These are phyloP conservation scores for Amphipoea oculea DNA, from an alignment of 2,888 invertebrate species.

Conservation along the genomic window DNA sequence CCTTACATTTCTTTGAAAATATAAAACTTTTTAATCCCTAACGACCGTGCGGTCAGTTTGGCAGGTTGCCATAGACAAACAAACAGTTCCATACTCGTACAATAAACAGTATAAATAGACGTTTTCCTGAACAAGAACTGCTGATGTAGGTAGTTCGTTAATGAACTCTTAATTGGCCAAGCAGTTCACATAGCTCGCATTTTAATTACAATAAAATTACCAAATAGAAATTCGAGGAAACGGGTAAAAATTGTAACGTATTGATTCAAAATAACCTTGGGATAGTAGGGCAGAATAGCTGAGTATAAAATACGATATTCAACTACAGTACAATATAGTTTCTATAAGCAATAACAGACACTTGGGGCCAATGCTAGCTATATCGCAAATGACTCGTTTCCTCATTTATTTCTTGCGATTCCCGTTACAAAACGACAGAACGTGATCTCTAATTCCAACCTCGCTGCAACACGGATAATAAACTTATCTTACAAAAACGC, in stretches of 20 bases:
- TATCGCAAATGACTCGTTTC: slow-evolving; percentile 56
- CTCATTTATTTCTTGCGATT: slow-evolving; percentile 62
- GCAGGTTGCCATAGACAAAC: neutral
- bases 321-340: neutral
- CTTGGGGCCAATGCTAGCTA: slow-evolving; percentile 24
- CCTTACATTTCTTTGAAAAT: neutral
- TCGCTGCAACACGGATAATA: slow-evolving; percentile 11
- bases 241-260: slow-evolving; percentile 14
- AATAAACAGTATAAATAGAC: slow-evolving; percentile 4
- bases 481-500: neutral
- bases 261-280: slow-evolving; percentile 33
- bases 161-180: slow-evolving; percentile 33
- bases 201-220: slow-evolving; percentile 37
- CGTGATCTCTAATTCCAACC: slow-evolving; percentile 31
- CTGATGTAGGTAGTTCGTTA: slow-evolving; percentile 15
- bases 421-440: slow-evolving; percentile 50
- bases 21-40: neutral
- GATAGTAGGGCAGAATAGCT: slow-evolving; percentile 13
- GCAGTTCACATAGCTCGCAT: slow-evolving; percentile 11
- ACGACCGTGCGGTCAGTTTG: neutral
- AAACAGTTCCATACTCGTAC: neutral
- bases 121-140: slow-evolving; percentile 17
- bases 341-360: slow-evolving; percentile 29
- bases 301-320: neutral
- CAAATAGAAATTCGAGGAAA: slow-evolving; percentile 37